Conservation (phyloP, 2,797 vertebrate species). For the Ctenopoma multispine region DNA sequence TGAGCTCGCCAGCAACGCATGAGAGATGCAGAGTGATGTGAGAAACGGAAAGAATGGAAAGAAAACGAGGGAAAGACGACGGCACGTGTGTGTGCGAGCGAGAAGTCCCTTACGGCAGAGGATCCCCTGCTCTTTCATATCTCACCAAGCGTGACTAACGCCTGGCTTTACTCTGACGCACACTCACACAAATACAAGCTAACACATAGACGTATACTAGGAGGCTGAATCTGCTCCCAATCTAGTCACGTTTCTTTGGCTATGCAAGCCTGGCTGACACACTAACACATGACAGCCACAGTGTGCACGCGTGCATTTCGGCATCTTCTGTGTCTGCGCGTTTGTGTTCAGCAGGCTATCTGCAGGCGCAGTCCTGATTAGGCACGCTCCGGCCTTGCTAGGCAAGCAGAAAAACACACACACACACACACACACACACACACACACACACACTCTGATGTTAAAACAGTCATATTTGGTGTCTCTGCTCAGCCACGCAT, state of each 20-base stretch:
- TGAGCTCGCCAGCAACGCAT: slow-evolving; percentile 29
- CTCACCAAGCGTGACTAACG: slow-evolving; percentile 78
- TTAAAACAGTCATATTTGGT: slow-evolving; percentile 41
- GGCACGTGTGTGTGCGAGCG: slow-evolving; percentile 50
- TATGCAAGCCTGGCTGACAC: slow-evolving; percentile 78
- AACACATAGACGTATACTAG: slow-evolving; percentile 48
- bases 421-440: too few species aligned
- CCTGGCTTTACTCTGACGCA: slow-evolving; percentile 59
- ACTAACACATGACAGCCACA: slow-evolving; percentile 77
- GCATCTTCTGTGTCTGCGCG: neutral
- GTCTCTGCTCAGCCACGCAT: slow-evolving; percentile 41
- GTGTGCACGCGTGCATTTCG: slow-evolving; percentile 15
- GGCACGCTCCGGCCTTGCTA: slow-evolving; percentile 26
- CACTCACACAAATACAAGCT: slow-evolving; percentile 4
- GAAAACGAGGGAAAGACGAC: slow-evolving; percentile 41
- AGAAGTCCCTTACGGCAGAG: slow-evolving; percentile 79
- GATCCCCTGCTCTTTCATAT: slow-evolving; percentile 80
- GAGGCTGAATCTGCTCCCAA: slow-evolving; percentile 74
- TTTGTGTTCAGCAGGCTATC: slow-evolving; percentile 37
- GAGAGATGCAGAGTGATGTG: slow-evolving; percentile 27
- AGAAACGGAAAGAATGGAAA: slow-evolving; percentile 47
- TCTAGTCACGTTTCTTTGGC: slow-evolving; percentile 77
- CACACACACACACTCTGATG: slow-evolving; percentile 7
- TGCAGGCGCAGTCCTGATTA: slow-evolving; percentile 61
- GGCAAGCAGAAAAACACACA: slow-evolving; percentile 17